These are phyloP conservation scores for Anabacerthia variegaticeps DNA, from an alignment of 2,797 vertebrate species.

Conservation along the genomic window DNA sequence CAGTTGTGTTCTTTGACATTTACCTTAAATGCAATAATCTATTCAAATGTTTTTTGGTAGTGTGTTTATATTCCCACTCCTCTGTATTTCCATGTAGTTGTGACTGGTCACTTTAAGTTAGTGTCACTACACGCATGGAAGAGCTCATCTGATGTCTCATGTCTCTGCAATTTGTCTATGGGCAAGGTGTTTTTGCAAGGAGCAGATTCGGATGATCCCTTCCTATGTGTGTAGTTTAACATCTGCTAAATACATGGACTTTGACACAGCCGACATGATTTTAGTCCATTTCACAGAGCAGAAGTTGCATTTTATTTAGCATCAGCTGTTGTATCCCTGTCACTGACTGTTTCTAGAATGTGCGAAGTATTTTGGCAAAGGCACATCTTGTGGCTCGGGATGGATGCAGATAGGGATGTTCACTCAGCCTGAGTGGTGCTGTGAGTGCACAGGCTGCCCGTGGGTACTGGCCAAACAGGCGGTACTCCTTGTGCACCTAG, in stretches of 20 bases:
- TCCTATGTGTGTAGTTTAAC: not conserved
- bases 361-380: not conserved
- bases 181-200: not conserved
- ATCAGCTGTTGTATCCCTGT: not conserved
- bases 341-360: not conserved
- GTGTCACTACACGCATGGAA: rapidly evolving
- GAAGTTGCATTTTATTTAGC: not conserved
- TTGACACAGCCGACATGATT: not conserved
- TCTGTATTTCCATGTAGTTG: not conserved
- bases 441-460: not conserved
- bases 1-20: rapidly evolving
- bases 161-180: rapidly evolving
- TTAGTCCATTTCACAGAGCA: not conserved
- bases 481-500: rapidly evolving
- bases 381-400: not conserved
- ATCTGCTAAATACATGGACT: rapidly evolving
- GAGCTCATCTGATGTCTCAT: not conserved
- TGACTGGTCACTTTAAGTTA: not conserved
- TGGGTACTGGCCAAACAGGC: not conserved
- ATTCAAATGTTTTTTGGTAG: not conserved
- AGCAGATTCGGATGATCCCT: not conserved
- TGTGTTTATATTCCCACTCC: not conserved
- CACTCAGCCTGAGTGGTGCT: rapidly evolving
- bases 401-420: not conserved
- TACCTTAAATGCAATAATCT: not conserved